Conservation (phyloP, 2,888 invertebrate genomes). For the Slavum lentiscoides region DNA sequence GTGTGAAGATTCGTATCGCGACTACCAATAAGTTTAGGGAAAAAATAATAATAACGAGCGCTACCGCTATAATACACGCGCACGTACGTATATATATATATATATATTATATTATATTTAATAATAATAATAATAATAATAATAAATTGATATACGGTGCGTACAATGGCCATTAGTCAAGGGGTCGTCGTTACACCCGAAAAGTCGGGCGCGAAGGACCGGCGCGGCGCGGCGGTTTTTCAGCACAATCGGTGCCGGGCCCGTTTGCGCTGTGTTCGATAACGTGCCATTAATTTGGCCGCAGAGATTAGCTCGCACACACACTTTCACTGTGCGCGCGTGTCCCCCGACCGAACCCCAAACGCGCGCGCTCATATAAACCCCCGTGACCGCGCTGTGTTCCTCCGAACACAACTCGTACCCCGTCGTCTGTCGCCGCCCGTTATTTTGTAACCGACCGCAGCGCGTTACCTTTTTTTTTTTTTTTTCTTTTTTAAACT, state of each 20-base stretch:
- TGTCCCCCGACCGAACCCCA: too few relatives aligned
- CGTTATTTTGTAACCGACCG: constrained; percentile 30
- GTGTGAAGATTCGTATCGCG: too few relatives aligned
- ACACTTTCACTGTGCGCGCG: background rate
- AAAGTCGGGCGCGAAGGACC: background rate
- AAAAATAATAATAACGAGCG: too few relatives aligned
- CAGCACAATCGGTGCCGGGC: constrained; percentile 46
- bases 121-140: constrained; percentile 14
- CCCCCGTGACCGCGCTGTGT: too few relatives aligned
- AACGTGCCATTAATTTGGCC: constrained; percentile 51
- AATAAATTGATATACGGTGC: constrained; percentile 20
- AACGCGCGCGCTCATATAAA: background rate
- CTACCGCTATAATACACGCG: background rate
- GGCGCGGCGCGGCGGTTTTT: constrained; percentile 18
- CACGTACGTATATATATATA: background rate
- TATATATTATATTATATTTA: too few relatives aligned
- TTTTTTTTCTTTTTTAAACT: background rate
- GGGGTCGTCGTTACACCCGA: constrained; percentile 42
- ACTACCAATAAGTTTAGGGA: too few relatives aligned
- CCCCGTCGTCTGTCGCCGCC: background rate
- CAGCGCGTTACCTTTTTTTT: constrained; percentile 11
- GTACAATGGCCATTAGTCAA: constrained; percentile 47
- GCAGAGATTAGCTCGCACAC: constrained; percentile 41
- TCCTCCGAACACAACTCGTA: too few relatives aligned
- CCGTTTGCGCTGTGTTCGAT: constrained; percentile 36